Conservation (phyloP, 1,140 invertebrate genomes). For the Sesamia nonagrioides region DNA sequence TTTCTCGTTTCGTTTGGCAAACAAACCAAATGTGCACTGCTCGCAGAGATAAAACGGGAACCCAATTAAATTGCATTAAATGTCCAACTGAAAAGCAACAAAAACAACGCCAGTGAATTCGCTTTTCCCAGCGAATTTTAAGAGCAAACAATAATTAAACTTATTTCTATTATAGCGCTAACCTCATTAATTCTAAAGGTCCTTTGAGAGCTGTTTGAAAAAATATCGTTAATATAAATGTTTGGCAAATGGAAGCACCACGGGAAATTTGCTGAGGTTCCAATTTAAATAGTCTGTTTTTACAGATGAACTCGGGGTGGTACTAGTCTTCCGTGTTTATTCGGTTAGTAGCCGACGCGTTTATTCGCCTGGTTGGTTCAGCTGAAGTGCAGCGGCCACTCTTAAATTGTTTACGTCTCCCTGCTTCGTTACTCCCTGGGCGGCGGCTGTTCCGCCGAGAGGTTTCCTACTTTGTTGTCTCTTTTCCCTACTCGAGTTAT, state of each 20-base stretch:
- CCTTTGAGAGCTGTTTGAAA: conserved; percentile 49
- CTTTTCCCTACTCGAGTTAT: conserved; percentile 57
- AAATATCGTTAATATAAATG: conserved; percentile 54
- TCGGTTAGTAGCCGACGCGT: conserved; percentile 63
- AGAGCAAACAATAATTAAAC: conserved; percentile 41
- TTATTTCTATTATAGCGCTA: conserved; percentile 53
- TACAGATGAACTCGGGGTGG: conserved; percentile 42
- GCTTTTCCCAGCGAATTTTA: neutral
- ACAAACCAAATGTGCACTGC: conserved; percentile 29
- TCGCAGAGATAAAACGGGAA: conserved; percentile 15
- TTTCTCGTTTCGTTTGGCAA: conserved; percentile 1
- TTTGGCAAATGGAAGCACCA: conserved; percentile 51
- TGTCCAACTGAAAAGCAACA: conserved; percentile 20
- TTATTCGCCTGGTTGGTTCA: conserved; percentile 72
- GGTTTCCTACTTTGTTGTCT: conserved; percentile 53
- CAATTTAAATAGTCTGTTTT: conserved; percentile 56
- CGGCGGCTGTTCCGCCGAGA: conserved; percentile 56
- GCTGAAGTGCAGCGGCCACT: conserved; percentile 68
- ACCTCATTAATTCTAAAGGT: conserved; percentile 51
- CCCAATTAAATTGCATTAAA: conserved; percentile 38
- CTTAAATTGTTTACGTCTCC: conserved; percentile 75
- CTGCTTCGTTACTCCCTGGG: conserved; percentile 59
- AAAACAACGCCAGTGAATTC: neutral
- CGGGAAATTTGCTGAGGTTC: conserved; percentile 44
- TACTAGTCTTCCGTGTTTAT: conserved; percentile 56